These are phyloP conservation scores for Actenoides hombroni DNA, from an alignment of 2,113 vertebrate genomes.

Conservation along the genomic window DNA sequence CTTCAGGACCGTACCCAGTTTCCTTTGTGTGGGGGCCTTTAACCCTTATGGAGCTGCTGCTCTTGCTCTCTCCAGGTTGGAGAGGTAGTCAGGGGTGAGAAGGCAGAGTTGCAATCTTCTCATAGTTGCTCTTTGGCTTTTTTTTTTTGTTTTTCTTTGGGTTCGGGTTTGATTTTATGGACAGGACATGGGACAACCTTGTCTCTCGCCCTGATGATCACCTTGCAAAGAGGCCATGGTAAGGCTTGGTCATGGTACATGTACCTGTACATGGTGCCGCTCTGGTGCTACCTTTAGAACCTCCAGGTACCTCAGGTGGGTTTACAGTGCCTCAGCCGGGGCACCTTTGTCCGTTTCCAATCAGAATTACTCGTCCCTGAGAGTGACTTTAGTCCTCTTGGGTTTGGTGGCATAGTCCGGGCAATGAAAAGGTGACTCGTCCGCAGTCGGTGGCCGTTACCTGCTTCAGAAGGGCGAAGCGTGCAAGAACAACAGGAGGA, in stretches of 20 bases:
- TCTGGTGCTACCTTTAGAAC: not conserved
- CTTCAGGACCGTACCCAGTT: not conserved
- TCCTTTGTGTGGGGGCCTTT: not conserved
- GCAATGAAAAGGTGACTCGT: not conserved
- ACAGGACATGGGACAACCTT: fast-evolving
- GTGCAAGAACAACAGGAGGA: not conserved
- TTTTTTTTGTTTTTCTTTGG: too few relatives aligned
- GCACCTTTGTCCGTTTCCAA: not conserved
- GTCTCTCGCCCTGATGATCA: not conserved
- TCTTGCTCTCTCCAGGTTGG: not conserved
- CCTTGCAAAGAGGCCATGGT: not conserved
- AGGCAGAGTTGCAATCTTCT: not conserved
- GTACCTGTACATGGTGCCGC: not conserved
- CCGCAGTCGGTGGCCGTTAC: fast-evolving
- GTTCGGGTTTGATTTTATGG: too few relatives aligned
- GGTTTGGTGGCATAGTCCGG: not conserved
- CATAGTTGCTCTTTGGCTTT: not conserved
- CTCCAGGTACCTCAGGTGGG: not conserved
- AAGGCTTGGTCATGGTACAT: not conserved
- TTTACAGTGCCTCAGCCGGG: fast-evolving
- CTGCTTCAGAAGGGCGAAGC: not conserved
- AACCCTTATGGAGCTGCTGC: fast-evolving
- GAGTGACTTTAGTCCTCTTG: not conserved
- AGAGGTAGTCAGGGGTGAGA: not conserved
- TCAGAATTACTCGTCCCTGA: not conserved